A percentile compares a stretch with the other conserved stretches of the same genome.
These are phyloP conservation scores for Pogoniulus pusillus DNA, from an alignment of 2,797 vertebrate species.

Conservation along the genomic window DNA sequence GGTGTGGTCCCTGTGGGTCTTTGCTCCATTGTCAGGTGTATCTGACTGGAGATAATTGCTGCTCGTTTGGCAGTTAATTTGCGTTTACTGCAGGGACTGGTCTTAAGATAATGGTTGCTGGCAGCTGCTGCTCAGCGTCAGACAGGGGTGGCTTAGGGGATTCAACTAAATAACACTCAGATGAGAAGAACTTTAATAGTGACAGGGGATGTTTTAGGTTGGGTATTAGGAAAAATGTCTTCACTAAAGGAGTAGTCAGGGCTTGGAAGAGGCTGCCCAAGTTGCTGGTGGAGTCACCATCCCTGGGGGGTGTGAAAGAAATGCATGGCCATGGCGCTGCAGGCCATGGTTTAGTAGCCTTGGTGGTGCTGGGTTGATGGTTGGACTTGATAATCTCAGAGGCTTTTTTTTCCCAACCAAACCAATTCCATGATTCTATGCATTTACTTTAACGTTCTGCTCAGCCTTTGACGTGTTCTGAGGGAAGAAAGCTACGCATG, in stretches of 20 bases:
- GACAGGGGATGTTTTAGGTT: no score
- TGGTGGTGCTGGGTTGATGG: no score
- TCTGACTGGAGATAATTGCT: rapidly evolving
- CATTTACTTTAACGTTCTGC: not conserved
- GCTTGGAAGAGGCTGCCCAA: no score
- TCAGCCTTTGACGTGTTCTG: not conserved
- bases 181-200: not conserved
- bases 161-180: not conserved
- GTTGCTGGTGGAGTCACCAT: no score
- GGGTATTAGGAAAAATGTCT: no score
- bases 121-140: not conserved
- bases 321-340: no score
- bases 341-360: no score
- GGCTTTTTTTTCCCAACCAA: no score
- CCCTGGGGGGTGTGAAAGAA: no score
- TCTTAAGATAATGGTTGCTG: not conserved
- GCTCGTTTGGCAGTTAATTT: not conserved
- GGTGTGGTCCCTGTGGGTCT: not conserved
- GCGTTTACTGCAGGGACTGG: not conserved
- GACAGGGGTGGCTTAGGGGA: not conserved
- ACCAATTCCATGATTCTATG: no score
- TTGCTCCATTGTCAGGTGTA: not conserved
- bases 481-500: not conserved
- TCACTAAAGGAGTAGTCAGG: no score
- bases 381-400: no score